These are phyloP conservation scores for Neomorphus geoffroyi DNA, from an alignment of 2,797 vertebrate genomes.

Conservation along the genomic window DNA sequence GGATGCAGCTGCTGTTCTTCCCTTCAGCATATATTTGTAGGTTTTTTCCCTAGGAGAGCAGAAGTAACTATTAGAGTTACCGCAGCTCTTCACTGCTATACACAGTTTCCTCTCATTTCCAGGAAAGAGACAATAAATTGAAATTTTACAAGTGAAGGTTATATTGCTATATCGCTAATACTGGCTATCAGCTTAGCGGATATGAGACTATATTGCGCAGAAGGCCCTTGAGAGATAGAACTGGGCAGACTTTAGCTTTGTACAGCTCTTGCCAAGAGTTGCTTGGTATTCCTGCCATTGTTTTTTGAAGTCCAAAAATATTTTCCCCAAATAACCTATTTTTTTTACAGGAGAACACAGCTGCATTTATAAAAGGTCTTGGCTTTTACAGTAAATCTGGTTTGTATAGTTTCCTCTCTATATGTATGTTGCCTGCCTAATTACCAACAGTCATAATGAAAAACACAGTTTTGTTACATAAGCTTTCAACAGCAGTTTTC, in stretches of 20 bases:
- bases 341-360: background rate
- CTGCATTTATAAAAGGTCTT: background rate
- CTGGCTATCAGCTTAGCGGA: background rate
- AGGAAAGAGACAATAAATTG: background rate
- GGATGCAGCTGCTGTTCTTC: background rate
- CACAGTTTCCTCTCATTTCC: background rate
- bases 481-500: constrained; percentile 10
- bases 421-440: background rate
- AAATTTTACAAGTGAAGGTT: background rate
- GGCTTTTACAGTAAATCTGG: constrained; percentile 10
- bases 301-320: background rate
- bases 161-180: background rate
- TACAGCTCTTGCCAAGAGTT: background rate
- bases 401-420: background rate
- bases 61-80: background rate
- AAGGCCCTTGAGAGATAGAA: background rate
- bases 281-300: background rate
- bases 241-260: background rate
- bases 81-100: background rate
- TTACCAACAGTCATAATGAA: constrained; percentile 16
- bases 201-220: background rate
- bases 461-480: background rate
- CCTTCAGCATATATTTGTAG: background rate
- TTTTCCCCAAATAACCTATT: background rate
- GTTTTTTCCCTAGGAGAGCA: background rate